Conservation (phyloP, 2,797 vertebrate species). For the Echeneis naucrates region DNA sequence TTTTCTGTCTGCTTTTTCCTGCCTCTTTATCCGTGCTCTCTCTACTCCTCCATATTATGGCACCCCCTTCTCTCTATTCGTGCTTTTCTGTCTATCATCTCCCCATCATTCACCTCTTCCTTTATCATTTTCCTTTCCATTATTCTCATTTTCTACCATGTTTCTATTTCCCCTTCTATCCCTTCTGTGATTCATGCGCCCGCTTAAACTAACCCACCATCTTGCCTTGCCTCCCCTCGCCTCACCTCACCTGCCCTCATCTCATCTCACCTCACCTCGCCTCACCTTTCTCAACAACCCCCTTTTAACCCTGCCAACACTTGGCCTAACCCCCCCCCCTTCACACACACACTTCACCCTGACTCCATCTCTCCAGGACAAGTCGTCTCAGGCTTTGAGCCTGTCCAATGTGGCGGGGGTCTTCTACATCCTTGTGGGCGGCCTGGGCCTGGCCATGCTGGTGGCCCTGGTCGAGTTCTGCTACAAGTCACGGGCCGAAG, state of each 20-base stretch:
- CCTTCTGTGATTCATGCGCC: constrained; percentile 2
- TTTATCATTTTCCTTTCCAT: no score
- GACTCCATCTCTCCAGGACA: constrained; percentile 88
- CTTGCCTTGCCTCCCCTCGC: no score
- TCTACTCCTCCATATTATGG: background rate
- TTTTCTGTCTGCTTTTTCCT: constrained; percentile 68
- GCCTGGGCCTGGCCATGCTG: constrained; percentile 99
- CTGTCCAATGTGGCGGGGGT: constrained; percentile 99
- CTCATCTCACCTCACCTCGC: background rate
- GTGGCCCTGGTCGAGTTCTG: constrained; percentile 99
- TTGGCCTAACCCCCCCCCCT: no score
- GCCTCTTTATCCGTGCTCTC: constrained; percentile 9
- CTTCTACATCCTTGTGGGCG: constrained; percentile 99
- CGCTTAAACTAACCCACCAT: background rate
- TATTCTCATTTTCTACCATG: background rate
- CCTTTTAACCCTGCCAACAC: background rate
- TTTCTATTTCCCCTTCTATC: background rate
- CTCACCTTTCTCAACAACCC: background rate
- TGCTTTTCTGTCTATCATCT: background rate
- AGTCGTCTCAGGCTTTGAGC: constrained; percentile 97
- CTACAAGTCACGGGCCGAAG: constrained; percentile 99
- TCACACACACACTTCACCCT: no score
- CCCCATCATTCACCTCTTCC: constrained; percentile 8
- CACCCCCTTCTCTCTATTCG: background rate
- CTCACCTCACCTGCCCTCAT: background rate